A percentile compares a stretch with the other conserved stretches of the same genome.
Evolutionary conservation across 2,888 invertebrate genomes (phyloP).

Genomic region (Invenusta paracnida): DNA sequence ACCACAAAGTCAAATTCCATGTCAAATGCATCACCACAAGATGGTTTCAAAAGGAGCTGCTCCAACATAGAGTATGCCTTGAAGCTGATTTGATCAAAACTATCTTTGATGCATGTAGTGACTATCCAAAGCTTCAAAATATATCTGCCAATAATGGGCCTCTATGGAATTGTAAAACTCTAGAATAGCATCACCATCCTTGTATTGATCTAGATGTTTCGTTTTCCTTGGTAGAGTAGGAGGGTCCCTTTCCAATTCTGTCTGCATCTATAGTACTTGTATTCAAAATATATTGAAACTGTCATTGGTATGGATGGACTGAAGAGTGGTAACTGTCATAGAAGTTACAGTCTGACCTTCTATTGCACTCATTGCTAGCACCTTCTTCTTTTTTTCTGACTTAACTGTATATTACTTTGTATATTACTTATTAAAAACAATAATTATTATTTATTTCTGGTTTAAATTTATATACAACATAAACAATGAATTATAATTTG

Average conservation of each 20-base stretch:
- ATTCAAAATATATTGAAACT: slow-evolving; percentile 16
- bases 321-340: slow-evolving; percentile 12
- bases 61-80: slow-evolving; percentile 8
- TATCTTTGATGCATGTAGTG: slow-evolving; percentile 20
- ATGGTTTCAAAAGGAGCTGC: slow-evolving; percentile 27
- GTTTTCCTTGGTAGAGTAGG: slow-evolving; percentile 22
- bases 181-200: slow-evolving; percentile 8
- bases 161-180: slow-evolving; percentile 10
- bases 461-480: too few relatives aligned
- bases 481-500: too few relatives aligned
- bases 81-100: slow-evolving; percentile 7
- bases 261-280: slow-evolving; percentile 5
- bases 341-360: slow-evolving; percentile 13
- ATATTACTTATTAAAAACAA: too few relatives aligned
- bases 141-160: slow-evolving; percentile 24
- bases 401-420: neutral
- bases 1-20: slow-evolving; percentile 26
- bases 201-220: neutral
- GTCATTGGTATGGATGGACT: slow-evolving; percentile 18
- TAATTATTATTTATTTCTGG: too few relatives aligned
- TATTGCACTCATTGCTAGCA: neutral
- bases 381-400: neutral
- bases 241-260: neutral
- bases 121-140: slow-evolving; percentile 31
- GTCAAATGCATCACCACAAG: slow-evolving; percentile 27